Evolutionary conservation across 2,113 vertebrate genomes (phyloP).

Genomic region (Pygoscelis adeliae): DNA sequence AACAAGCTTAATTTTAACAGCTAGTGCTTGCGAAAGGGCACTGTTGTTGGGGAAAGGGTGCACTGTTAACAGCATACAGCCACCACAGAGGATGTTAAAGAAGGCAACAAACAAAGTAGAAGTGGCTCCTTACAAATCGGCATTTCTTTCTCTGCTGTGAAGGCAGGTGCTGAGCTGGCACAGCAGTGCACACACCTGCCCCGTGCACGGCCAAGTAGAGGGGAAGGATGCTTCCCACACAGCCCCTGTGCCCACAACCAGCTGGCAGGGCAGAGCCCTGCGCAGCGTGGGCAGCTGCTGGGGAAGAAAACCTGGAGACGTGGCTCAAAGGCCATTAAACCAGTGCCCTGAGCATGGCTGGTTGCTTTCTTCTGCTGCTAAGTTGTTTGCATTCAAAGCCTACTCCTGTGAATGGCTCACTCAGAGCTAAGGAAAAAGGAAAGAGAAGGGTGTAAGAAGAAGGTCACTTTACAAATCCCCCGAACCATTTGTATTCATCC

Average conservation of each 20-base stretch:
- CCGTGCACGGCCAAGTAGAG: rapidly evolving
- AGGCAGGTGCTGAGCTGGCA: background rate
- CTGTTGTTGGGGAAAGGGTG: background rate
- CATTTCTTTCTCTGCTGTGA: background rate
- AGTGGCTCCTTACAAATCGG: background rate
- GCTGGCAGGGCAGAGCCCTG: background rate
- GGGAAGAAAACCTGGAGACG: background rate
- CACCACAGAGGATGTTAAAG: background rate
- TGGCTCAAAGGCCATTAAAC: background rate
- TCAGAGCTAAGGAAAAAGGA: background rate
- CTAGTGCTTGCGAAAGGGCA: background rate
- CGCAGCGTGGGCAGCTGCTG: background rate
- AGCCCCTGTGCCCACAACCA: rapidly evolving
- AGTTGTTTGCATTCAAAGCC: background rate
- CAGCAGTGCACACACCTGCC: background rate
- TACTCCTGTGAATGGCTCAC: background rate
- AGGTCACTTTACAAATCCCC: background rate
- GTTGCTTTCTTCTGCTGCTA: background rate
- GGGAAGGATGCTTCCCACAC: background rate
- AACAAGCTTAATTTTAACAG: slow-evolving; percentile 17
- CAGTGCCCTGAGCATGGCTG: background rate
- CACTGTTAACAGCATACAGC: background rate
- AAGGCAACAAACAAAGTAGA: background rate
- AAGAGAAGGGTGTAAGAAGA: background rate
- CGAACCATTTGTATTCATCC: background rate